A percentile compares a stretch with the other conserved stretches of the same genome.
These are phyloP conservation scores for Eumeta japonica DNA, from an alignment of 1,140 invertebrate genomes.

Conservation along the genomic window DNA sequence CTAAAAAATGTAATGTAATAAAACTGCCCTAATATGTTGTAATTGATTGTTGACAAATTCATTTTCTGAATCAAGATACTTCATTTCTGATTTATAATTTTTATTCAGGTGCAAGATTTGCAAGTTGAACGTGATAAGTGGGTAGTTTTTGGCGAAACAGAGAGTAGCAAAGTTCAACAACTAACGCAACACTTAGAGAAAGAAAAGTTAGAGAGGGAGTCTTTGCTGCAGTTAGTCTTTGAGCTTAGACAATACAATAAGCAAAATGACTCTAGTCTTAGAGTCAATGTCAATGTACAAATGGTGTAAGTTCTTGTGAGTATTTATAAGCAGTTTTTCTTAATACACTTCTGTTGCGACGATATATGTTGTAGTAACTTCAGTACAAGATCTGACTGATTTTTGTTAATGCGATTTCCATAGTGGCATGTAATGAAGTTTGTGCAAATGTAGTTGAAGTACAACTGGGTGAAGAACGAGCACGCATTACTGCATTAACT, in stretches of 20 bases:
- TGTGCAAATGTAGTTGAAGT: conserved; percentile 46
- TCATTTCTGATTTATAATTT: conserved; percentile 1
- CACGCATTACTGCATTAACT: conserved; percentile 11
- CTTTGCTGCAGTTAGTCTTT: conserved; percentile 27
- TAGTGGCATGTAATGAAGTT: too few relatives aligned
- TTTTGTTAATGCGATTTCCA: too few relatives aligned
- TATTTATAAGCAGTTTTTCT: too few relatives aligned
- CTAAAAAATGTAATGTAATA: too few relatives aligned
- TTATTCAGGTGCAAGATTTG: conserved; percentile 27
- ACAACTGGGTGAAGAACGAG: conserved; percentile 38
- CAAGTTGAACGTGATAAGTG: conserved; percentile 41
- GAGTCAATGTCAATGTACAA: too few relatives aligned
- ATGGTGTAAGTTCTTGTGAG: too few relatives aligned
- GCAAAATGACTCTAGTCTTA: conserved; percentile 29
- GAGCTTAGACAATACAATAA: conserved; percentile 35
- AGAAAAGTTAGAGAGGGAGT: conserved; percentile 19
- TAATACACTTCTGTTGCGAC: too few relatives aligned
- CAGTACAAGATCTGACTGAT: too few relatives aligned
- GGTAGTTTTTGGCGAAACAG: conserved; percentile 25
- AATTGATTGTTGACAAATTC: too few relatives aligned
- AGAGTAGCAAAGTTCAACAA: conserved; percentile 17
- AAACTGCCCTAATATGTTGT: too few relatives aligned
- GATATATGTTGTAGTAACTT: too few relatives aligned
- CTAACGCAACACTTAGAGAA: conserved; percentile 29
- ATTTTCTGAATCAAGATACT: too few relatives aligned